Percentiles rank a stretch among this genome's conserved stretches.
Conservation (phyloP, 2,113 vertebrate genomes). For the Trogon surrucura region DNA sequence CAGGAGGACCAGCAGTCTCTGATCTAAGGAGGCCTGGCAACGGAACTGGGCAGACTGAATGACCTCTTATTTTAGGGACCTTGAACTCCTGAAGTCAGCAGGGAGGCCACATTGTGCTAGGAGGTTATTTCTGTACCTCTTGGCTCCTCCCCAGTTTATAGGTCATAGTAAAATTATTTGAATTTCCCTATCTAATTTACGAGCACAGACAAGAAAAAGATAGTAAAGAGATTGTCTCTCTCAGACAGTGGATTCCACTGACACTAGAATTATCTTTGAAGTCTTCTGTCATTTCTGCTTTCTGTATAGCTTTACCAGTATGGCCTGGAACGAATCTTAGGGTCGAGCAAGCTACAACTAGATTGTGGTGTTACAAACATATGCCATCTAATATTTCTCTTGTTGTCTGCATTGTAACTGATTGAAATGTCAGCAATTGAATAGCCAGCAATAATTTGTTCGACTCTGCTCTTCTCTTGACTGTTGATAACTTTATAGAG, state of each 20-base stretch:
- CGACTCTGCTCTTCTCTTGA: not conserved
- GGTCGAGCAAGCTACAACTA: not conserved
- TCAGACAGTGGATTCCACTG: not conserved
- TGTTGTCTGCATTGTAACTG: not conserved
- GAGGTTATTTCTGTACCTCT: not conserved
- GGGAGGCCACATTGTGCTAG: not conserved
- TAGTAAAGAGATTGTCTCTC: not conserved
- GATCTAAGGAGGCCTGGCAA: not conserved
- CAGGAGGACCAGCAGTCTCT: slow-evolving; percentile 2
- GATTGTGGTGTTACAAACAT: not conserved
- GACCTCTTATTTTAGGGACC: slow-evolving; percentile 29
- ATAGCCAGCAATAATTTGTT: not conserved
- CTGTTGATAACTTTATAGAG: not conserved
- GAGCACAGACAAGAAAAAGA: not conserved
- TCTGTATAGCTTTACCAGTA: not conserved
- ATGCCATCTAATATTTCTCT: not conserved
- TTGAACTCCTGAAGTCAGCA: not conserved
- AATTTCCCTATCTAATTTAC: not conserved
- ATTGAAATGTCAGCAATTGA: not conserved
- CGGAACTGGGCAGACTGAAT: not conserved
- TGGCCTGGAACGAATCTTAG: not conserved
- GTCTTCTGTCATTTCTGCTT: not conserved
- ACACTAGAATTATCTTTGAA: not conserved
- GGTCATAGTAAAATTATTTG: not conserved
- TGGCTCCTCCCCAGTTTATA: not conserved